A percentile compares a stretch with the other conserved stretches of the same genome.
Evolutionary conservation across 1,140 invertebrate species (phyloP).

Genomic region (Heliothis virescens): DNA sequence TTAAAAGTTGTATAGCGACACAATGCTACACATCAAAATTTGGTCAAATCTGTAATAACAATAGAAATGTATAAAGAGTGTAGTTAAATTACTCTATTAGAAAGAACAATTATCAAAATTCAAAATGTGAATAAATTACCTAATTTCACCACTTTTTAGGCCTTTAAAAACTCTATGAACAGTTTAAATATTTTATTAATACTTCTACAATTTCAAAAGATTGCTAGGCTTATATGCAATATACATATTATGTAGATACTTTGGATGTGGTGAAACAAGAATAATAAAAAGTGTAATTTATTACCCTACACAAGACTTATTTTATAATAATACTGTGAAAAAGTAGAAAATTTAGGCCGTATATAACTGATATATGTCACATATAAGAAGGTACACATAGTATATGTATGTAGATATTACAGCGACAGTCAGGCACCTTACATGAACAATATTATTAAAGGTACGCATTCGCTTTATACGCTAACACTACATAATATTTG

Average conservation of each 20-base stretch:
- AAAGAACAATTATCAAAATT: conserved; percentile 29
- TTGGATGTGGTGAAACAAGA: conserved; percentile 16
- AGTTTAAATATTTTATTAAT: background rate
- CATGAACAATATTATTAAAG: background rate
- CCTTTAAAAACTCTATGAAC: conserved; percentile 10
- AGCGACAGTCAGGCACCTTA: conserved; percentile 15
- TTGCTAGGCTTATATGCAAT: background rate
- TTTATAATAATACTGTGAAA: conserved; percentile 74
- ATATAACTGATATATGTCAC: background rate
- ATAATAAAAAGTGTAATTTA: conserved; percentile 19
- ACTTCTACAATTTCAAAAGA: conserved; percentile 4
- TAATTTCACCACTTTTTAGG: conserved; percentile 25
- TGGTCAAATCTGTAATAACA: conserved; percentile 17
- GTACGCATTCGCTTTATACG: background rate
- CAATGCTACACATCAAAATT: conserved; percentile 26
- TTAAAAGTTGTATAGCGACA: background rate
- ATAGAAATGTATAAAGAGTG: conserved; percentile 27
- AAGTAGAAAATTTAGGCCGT: conserved; percentile 66
- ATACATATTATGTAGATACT: too few species aligned
- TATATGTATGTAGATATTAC: background rate
- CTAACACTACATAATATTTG: background rate
- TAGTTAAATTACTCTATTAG: conserved; percentile 7
- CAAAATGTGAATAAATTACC: conserved; percentile 8
- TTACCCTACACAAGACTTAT: conserved; percentile 55
- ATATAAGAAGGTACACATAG: conserved; percentile 16